phyloP scores from a whole-genome alignment of 2,797 vertebrate genomes.

The Apodemus agrarius region DNA sequence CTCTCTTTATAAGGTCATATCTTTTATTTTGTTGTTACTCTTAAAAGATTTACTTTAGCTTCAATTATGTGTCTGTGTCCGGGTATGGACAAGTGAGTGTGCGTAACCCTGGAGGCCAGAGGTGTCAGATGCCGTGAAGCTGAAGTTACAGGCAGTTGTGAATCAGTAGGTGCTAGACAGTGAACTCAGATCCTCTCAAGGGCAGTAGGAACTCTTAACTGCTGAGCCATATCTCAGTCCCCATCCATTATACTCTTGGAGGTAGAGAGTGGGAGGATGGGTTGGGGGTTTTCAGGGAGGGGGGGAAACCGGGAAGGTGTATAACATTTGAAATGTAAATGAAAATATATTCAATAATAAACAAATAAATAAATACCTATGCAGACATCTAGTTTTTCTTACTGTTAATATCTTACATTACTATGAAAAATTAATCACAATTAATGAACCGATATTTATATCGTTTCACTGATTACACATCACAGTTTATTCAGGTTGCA shows the following conservation, averaged over 20 bases:
- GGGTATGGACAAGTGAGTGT: neutral
- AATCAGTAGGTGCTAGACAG: neutral
- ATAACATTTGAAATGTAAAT: too few species aligned
- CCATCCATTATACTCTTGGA: neutral
- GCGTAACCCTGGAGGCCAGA: neutral
- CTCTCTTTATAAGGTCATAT: neutral
- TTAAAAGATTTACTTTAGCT: neutral
- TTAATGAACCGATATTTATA: neutral
- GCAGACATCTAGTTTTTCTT: neutral
- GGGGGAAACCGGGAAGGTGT: too few species aligned
- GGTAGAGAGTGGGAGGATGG: too few species aligned
- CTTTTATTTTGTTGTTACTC: neutral
- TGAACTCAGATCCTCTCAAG: neutral
- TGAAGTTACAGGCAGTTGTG: neutral
- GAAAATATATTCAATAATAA: neutral
- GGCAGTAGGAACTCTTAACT: neutral
- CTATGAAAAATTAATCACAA: neutral
- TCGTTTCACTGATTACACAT: constrained; percentile 2
- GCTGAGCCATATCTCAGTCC: neutral
- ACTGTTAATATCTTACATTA: neutral
- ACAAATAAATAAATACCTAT: neutral
- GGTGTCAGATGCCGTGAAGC: neutral
- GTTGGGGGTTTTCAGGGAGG: too few species aligned
- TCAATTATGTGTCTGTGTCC: neutral
- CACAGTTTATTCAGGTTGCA: neutral